Conservation (phyloP, 2,113 vertebrate genomes). For the Laterallus jamaicensis region DNA sequence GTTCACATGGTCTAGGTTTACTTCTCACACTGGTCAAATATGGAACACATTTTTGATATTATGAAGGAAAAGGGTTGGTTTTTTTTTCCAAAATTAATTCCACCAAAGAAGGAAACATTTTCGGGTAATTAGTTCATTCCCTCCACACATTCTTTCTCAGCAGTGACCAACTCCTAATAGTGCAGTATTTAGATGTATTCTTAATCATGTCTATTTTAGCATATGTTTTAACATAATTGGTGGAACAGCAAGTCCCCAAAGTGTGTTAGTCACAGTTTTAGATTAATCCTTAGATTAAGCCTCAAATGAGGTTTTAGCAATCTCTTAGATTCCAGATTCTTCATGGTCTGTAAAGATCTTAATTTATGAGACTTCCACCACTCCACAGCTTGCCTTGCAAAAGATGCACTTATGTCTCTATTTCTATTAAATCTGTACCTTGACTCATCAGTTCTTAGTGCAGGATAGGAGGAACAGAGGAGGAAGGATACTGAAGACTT, state of each 20-base stretch:
- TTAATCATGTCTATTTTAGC: background rate
- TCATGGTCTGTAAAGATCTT: background rate
- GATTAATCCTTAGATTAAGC: background rate
- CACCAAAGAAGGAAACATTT: background rate
- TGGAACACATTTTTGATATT: background rate
- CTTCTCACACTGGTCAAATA: background rate
- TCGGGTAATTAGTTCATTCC: background rate
- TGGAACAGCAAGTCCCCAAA: background rate
- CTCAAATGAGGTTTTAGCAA: background rate
- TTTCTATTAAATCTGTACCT: background rate
- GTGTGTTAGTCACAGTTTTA: slow-evolving; percentile 9
- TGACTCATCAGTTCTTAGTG: background rate
- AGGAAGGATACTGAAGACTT: background rate
- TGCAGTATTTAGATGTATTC: background rate
- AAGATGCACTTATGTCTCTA: background rate
- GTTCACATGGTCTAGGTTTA: background rate
- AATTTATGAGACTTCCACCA: background rate
- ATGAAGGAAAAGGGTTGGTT: background rate
- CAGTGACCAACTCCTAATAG: background rate
- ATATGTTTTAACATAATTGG: background rate
- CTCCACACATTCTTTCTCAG: background rate
- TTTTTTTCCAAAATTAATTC: background rate
- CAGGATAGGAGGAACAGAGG: background rate
- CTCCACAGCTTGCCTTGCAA: background rate
- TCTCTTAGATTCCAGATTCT: background rate